Base-by-base conservation (phyloP, 2,113 vertebrate genomes). In the Barnardius zonarius region DNA sequence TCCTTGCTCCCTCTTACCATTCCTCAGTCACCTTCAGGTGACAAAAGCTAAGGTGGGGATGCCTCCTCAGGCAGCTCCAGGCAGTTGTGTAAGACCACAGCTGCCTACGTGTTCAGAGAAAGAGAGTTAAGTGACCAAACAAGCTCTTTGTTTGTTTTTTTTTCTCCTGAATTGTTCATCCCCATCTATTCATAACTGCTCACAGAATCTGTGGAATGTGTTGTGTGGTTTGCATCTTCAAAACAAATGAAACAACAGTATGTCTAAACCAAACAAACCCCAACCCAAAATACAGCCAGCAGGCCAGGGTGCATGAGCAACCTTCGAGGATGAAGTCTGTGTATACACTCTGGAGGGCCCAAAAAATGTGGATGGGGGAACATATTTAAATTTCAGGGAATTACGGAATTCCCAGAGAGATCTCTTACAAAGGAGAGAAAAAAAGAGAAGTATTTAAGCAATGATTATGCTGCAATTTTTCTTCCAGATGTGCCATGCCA, bases 221-320 rank as follows among this genome's bases (percentile, higher is more conserved):
- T 95, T 95, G 95, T 93, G 90, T 96, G 96, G 91, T 96, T 95
- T 96, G 85, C 87, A 96, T 94, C 92, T 92, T 97, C 83, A 96
- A 97, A 96, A 97, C 95, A 97, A 96, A 97, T 61, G 94, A 93
- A 90, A 94, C 92, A 95, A 86, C 95, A 95, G 96, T 95, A 97
- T 96, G 96, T 48, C 78, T 95, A 96, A 97, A 95, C 67, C 95
- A 97, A 97, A 97, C 95, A 96, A 97, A 93, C 49, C 51, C 73
- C 91, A 92, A 82, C 49, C 51, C 94, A 87, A 89, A 96, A 94
- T 63, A 90, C 72, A 87, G 87, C 77, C 82, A 92, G 69, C 83
- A 68, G 75, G 46, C 59, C 91, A 94, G 30, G 79, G 74, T 49
- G 73, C 93, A 96, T 90, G 95, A 95, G 92, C 91, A 96, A 67